Evolutionary conservation across 2,113 vertebrate species (phyloP), one percentile per base, ranked within the genome.

Genomic region (Gadus macrocephalus): DNA sequence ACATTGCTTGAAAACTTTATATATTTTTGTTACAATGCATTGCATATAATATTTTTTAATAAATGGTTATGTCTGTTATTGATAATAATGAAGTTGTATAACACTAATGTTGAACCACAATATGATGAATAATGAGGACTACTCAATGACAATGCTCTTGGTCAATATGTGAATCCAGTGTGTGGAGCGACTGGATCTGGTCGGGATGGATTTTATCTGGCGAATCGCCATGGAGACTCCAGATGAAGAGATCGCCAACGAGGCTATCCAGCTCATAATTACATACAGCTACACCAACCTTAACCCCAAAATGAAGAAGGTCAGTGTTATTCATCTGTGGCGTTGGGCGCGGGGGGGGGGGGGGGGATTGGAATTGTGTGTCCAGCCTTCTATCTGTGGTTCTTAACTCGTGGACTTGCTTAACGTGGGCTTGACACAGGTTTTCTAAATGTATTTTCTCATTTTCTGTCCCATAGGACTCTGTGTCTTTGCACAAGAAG

Each of bases 201-300:
- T 95, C 74, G 97, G 97, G 81, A 98, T 99, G 97, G 97, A 98
- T 88, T 99, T 99, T 88, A 98, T 99, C 83, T 99, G 97, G 97
- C 97, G 98, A 83, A 97, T 99, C 79, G 96, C 97, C 72, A 98
- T 99, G 95, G 97, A 99, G 83, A 98, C 96, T 75, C 96, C 96
- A 20, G 96, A 99, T 88, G 97, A 99, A 90, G 97, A 99, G 89
- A 99, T 99, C 78, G 97, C 97, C 75, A 98, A 99, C 86, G 97
- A 99, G 92, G 97, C 97, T 73, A 98, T 99, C 83, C 96, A 95
- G 25, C 86, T 99, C 74, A 99, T 99, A 77, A 99, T 99, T 86
- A 98, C 93, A 69, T 99, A 99, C 77, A 98, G 97, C 91, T 99
- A 98, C 73, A 98, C 96, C 80, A 98, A 97, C 87, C 91, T 99